Base-by-base conservation (phyloP, 2,113 vertebrate species). In the Rafetus swinhoei region DNA sequence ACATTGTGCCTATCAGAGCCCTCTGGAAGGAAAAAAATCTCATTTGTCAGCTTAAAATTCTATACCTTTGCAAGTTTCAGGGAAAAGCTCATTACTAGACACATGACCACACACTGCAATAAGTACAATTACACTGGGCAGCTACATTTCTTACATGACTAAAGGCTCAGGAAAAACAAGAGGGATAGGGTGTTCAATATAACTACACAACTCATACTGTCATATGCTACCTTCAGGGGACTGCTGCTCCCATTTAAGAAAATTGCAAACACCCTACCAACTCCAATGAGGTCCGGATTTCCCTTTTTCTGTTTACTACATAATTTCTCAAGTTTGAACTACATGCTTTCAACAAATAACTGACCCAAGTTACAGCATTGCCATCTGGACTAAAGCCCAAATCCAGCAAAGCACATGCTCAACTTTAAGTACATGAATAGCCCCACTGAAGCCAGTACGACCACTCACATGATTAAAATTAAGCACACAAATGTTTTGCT, bases 401-500 rank as follows among this genome's bases (percentile, higher is more conserved):
- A 39, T 88, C 50, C 76, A 86, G 25, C 12, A 39, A 76, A n/a
- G 15, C 65, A 69, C 65, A 69, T 69, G 32, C 32, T 19, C 65
- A 69, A n/a, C 29, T 65, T 29, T 65, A 65, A 65, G 77, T 18
- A 32, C 9, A 79, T 19, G 16, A 25, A 8, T 18, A 54, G 27
- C n/a, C 53, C 35, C 72, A 74, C 9, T 81, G 32, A 81, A 39
- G 24, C 3, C 79, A 22, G 50, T 16, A 57, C 79, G 89, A 69
- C 16, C 16, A 57, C 50, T 7, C 16, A 14, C 29, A 53, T 87
- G 79, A 24, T 52, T 62, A 1, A 85, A 85, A 21, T 27, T 65
- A 53, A 79, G 9, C 6, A 88, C 82, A n/a, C 2, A 9, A 13
- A 21, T 1, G 0, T 13, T 69, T 29, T 27, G 77, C 84, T 1